Conservation (phyloP, 2,797 vertebrate species). For the Myoxocephalus aenaeus region DNA sequence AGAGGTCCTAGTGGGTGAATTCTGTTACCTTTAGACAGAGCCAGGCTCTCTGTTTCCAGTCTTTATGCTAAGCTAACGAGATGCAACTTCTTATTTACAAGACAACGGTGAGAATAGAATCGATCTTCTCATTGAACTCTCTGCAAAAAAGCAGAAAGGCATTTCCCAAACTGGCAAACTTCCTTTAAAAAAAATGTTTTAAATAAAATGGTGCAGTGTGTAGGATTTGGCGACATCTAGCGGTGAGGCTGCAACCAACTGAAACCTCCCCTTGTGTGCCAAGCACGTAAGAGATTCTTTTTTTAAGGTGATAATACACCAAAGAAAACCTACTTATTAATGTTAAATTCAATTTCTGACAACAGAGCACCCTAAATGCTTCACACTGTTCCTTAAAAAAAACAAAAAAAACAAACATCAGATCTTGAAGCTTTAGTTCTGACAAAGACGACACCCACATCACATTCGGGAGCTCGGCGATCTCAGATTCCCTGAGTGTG, state of each 20-base stretch:
- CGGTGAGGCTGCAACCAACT: not conserved
- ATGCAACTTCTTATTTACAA: not conserved
- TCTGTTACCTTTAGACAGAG: not conserved
- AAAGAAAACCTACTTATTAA: not conserved
- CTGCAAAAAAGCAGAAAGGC: not conserved
- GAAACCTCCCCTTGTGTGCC: not conserved
- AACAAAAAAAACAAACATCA: slow-evolving; percentile 13
- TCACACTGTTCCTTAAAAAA: not conserved
- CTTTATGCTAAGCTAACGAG: not conserved
- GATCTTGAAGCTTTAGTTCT: slow-evolving; percentile 27
- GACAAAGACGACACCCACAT: not conserved
- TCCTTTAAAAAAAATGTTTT: slow-evolving; percentile 19
- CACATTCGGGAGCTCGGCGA: slow-evolving; percentile 5
- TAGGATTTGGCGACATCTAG: not conserved
- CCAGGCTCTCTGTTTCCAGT: not conserved
- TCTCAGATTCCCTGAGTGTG: slow-evolving; percentile 49
- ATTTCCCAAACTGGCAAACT: slow-evolving; percentile 6
- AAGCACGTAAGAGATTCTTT: not conserved
- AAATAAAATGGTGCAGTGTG: not conserved
- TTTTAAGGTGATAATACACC: not conserved
- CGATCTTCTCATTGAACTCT: not conserved
- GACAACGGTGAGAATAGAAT: not conserved
- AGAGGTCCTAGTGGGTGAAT: not conserved
- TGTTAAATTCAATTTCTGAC: not conserved
- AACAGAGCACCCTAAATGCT: not conserved